Evolutionary conservation across 2,797 vertebrate genomes (phyloP), one percentile per base, ranked within the genome.

Genomic region (Acanthurus leucopareius): DNA sequence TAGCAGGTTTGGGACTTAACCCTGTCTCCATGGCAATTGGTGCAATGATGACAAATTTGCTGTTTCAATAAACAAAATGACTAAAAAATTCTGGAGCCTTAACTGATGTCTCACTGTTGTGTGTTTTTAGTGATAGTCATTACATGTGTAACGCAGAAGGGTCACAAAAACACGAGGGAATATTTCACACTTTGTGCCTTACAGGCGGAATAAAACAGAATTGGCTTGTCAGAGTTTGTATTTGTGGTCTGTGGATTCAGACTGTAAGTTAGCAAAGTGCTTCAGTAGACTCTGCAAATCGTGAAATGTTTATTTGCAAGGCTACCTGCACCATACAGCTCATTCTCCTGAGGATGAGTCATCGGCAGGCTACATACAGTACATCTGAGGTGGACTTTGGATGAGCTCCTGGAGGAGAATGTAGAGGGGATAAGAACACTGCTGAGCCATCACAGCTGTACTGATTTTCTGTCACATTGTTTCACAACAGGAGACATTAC

Each of bases 381-480:
- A 91, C 82, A 83, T 93, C 79, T 85, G 85, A 92, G 90, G 87
- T 89, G 90, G 87, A 92, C 90, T 91, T 90, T 85, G 88, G 89
- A 89, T 88, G 79, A 86, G 79, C 89, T 92, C 88, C 80, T 86
- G 87, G 80, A 89, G 88, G 86, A 92, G 78, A 90, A 87, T 69
- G 88, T 87, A 83, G 84, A 87, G 86, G 88, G 88, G 88, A 85
- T 88, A 84, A 85, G 81, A 88, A 88, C 88, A 89, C 87, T 90
- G 94, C 92, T 93, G 87, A 93, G 91, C 86, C 91, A 93, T 94
- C 92, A 91, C 90, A 90, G 92, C 91, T 85, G 63, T 83, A 93
- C 90, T 88, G 91, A 93, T 93, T 93, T 93, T 91, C 88, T 94
- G 88, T 95, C 92, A 93, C 92, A 90, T 92, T 93, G 89, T 92